Base-by-base conservation (phyloP, 2,888 invertebrate species). In the Synergus laeviventris region DNA sequence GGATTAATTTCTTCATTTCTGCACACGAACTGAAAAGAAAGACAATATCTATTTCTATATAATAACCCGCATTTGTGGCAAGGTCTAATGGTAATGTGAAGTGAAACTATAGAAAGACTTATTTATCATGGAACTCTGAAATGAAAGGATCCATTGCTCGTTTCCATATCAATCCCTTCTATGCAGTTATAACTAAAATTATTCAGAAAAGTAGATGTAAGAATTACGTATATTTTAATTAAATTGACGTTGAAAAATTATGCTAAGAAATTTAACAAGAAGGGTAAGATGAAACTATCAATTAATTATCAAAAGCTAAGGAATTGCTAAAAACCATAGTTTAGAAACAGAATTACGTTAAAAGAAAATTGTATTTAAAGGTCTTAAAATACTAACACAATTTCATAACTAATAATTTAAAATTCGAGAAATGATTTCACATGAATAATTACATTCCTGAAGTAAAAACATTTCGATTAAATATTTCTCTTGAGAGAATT, bases 1-100 rank as follows among this genome's bases (percentile, higher is more conserved):
- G 24, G 42, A 42, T 42, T 42, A 5, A 64, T 64, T 24, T 64
- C 18, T 64, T 64, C 24, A 21, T 64, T 64, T 64, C 24, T 64
- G 39, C 21, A 7, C 1, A 64, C 21, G 14, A 64, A 42, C 18
- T 21, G 2, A 64, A 64, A 64, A 39, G 39, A 64, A 64, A 64
- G 64, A 21, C 64, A 64, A 21, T 39, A 39, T 39, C 42, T 18
- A 64, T 39, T 64, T 39, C 64, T n/a, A 18, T n/a, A 18, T 39
- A 62, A 21, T 21, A 42, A 42, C 21, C 14, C 42, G 8, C 24
- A 1, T 66, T 66, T 62, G 12, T 36, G 8, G 24, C 66, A 66
- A 66, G 24, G 11, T 45, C 66, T 66, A 14, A 18, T 42, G 21
- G 42, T 21, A 21, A 56, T 18, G 12, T 5, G 24, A 7, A 24